Base-by-base conservation (phyloP, 2,113 vertebrate species). In the Craseonycteris thonglongyai region DNA sequence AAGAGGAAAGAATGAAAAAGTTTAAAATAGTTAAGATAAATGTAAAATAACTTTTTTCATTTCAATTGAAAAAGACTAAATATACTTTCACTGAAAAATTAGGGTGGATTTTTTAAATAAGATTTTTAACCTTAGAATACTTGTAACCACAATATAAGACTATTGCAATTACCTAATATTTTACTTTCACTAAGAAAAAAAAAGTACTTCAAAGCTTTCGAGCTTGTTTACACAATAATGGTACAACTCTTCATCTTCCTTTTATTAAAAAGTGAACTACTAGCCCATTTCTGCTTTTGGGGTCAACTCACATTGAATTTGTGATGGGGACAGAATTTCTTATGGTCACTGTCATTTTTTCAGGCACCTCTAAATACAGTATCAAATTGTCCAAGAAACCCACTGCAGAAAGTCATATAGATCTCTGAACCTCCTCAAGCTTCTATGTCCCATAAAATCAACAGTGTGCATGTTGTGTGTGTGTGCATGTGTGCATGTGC, bases 1-100 rank as follows among this genome's bases (percentile, higher is more conserved):
- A 95, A 92, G 95, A 97, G 91, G 74, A 96, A 89, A 79, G 65
- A 78, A 19, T 76, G 72, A 96, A 74, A 87, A 97, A 93, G 61
- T 97, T 96, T 24, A 95, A 97, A 97, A 94, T 96, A 71, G 86
- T 21, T 6, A 95, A 98, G 93, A 97, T 94, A 76, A 92, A 97
- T 96, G 86, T 97, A 96, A 94, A 90, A 76, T 93, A 95, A 96
- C 88, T 86, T 95, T 95, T 95, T 96, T 81, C 88, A 89, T 85
- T 91, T 96, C 94, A 97, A 95, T 7, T 18, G 83, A 95, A 78
- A 97, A 96, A 94, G 84, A 90, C 59, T 89, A 82, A 58, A 96
- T 76, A 40, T 38, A 93, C 54, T 96, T 96, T 66, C 40, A 78
- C 7, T 51, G 58, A 69, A 95, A 90, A 95, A 68, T 28, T 3